phyloP scores from a whole-genome alignment of 2,888 invertebrate genomes.

The Hoplodrina ambigua region DNA sequence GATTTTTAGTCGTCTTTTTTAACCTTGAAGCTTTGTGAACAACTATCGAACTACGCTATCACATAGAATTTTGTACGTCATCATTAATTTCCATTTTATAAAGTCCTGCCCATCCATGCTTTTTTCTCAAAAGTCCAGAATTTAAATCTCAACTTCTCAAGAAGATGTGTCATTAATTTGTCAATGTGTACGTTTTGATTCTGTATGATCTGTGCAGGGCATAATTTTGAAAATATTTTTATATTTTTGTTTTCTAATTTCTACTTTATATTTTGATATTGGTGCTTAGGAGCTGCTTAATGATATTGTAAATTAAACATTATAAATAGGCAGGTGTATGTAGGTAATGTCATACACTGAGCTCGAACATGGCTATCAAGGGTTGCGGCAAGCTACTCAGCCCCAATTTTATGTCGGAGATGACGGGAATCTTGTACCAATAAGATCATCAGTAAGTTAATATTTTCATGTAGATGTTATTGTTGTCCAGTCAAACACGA shows the following conservation, averaged over 20 bases:
- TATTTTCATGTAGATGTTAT: slow-evolving; percentile 37
- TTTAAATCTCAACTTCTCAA: background rate
- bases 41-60: background rate
- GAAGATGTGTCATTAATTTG: slow-evolving; percentile 20
- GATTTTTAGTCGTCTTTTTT: background rate
- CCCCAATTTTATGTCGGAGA: slow-evolving; percentile 94
- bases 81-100: background rate
- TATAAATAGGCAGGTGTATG: slow-evolving; percentile 69
- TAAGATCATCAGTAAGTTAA: slow-evolving; percentile 91
- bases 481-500: slow-evolving; percentile 27
- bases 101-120: background rate
- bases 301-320: slow-evolving; percentile 49
- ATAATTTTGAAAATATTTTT: slow-evolving; percentile 63
- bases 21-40: background rate
- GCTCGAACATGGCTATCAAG: slow-evolving; percentile 98
- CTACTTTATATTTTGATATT: slow-evolving; percentile 41
- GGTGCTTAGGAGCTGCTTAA: slow-evolving; percentile 44
- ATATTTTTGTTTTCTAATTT: slow-evolving; percentile 51
- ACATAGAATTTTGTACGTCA: background rate
- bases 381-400: slow-evolving; percentile 93
- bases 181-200: slow-evolving; percentile 59
- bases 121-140: slow-evolving; percentile 27
- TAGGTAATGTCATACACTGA: slow-evolving; percentile 97
- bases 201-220: slow-evolving; percentile 57
- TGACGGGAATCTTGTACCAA: slow-evolving; percentile 91